Percentiles rank a stretch among this genome's conserved stretches.
These are phyloP conservation scores for Xestoiulus laeticollis DNA, from an alignment of 2,888 invertebrate species.

Conservation along the genomic window DNA sequence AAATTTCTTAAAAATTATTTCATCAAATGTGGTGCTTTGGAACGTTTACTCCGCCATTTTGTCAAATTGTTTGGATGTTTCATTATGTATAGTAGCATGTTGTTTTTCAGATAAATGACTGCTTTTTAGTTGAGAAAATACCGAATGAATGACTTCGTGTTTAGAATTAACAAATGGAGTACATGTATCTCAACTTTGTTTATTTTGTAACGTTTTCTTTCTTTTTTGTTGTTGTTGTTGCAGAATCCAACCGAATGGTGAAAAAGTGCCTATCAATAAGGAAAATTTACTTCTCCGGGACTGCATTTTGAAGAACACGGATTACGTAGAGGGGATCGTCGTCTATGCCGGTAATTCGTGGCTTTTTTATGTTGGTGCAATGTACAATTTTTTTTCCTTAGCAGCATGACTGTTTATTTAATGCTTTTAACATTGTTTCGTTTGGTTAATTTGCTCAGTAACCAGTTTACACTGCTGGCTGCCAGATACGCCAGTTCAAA, in stretches of 20 bases:
- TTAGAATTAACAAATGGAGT: not conserved
- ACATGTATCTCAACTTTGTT: not conserved
- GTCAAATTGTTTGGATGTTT: too few species aligned
- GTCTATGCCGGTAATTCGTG: conserved; percentile 81
- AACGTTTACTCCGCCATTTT: too few species aligned
- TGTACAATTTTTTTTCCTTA: not conserved
- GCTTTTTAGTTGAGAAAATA: too few species aligned
- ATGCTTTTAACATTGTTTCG: conserved; percentile 1
- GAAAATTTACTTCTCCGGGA: conserved; percentile 93
- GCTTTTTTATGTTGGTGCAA: not conserved
- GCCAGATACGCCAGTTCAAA: not conserved
- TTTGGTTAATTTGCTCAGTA: not conserved
- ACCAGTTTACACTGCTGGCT: not conserved
- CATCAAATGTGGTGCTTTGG: too few species aligned
- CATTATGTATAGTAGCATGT: too few species aligned
- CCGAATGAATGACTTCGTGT: too few species aligned
- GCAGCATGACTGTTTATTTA: conserved; percentile 4
- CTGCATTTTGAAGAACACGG: conserved; percentile 95
- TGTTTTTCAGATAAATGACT: too few species aligned
- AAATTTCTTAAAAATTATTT: too few species aligned
- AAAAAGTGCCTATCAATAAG: conserved; percentile 81
- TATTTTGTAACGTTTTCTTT: not conserved
- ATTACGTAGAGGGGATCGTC: conserved; percentile 94
- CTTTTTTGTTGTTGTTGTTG: too few species aligned
- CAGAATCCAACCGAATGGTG: conserved; percentile 66